A percentile compares a stretch with the other conserved stretches of the same genome.
Conservation (phyloP, 1,140 invertebrate species). For the Drosophila kepulauana region DNA sequence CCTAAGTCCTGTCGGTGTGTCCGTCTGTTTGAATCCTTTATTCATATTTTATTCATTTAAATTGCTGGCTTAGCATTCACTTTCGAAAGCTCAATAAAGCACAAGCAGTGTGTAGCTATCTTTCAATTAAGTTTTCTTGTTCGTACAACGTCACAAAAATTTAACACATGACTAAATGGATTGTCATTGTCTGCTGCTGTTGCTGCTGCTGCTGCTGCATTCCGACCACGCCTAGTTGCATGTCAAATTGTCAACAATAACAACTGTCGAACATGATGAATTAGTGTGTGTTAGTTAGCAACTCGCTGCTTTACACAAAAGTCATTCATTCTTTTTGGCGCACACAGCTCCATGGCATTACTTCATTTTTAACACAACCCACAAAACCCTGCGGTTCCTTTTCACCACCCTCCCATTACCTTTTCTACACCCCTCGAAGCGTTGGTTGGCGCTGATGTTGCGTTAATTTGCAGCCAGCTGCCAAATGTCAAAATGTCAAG, state of each 20-base stretch:
- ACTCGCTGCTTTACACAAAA: not conserved
- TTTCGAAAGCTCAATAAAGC: constrained; percentile 2
- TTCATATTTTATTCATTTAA: constrained; percentile 40
- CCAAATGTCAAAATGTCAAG: constrained; percentile 82
- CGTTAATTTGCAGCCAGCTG: constrained; percentile 78
- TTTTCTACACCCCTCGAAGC: too few species aligned
- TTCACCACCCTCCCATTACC: not conserved
- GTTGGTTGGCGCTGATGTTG: constrained; percentile 27
- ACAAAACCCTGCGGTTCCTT: not conserved
- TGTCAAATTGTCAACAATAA: constrained; percentile 49
- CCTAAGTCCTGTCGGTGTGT: not conserved
- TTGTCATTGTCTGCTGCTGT: not conserved
- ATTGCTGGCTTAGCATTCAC: constrained; percentile 27
- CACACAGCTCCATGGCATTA: constrained; percentile 50
- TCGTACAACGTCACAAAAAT: constrained; percentile 21
- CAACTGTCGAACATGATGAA: constrained; percentile 78
- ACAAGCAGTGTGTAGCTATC: constrained; percentile 1
- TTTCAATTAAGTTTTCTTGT: constrained; percentile 37
- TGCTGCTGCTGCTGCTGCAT: not conserved
- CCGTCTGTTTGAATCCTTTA: not conserved
- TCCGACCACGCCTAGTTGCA: constrained; percentile 7
- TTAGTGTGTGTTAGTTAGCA: constrained; percentile 55
- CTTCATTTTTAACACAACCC: constrained; percentile 60
- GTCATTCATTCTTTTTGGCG: constrained; percentile 23
- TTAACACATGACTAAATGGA: constrained; percentile 18